These are phyloP conservation scores for Drosophila pachea DNA, from an alignment of 1,140 invertebrate species.

Conservation along the genomic window DNA sequence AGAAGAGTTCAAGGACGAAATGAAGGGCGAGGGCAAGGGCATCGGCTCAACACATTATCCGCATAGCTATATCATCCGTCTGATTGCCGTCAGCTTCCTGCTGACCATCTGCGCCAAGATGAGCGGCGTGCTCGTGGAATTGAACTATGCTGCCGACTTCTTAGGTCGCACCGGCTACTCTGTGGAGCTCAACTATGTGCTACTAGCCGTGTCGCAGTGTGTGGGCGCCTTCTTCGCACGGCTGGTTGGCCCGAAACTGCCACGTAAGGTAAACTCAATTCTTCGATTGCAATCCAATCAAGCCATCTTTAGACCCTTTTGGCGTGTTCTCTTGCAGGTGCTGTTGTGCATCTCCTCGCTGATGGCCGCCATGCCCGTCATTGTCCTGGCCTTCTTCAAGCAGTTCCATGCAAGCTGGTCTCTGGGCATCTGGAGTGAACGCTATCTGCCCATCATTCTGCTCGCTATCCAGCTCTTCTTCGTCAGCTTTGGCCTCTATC, in stretches of 20 bases:
- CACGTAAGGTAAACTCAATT: conserved; percentile 44
- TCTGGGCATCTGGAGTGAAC: conserved; percentile 32
- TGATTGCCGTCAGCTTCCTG: conserved; percentile 52
- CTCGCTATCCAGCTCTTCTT: conserved; percentile 50
- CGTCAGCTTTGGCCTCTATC: conserved; percentile 65
- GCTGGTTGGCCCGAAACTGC: conserved; percentile 44
- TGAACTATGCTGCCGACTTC: conserved; percentile 60
- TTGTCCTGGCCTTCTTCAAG: conserved; percentile 56
- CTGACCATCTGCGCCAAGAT: conserved; percentile 63
- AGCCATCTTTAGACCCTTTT: neutral
- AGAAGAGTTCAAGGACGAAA: conserved; percentile 52
- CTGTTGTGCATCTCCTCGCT: conserved; percentile 61
- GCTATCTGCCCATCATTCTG: conserved; percentile 56
- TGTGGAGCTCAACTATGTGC: conserved; percentile 48
- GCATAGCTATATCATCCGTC: conserved; percentile 50
- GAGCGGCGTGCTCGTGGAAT: conserved; percentile 61
- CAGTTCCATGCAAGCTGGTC: conserved; percentile 30
- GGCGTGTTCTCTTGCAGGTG: conserved; percentile 25
- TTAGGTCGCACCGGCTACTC: conserved; percentile 56
- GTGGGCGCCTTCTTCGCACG: conserved; percentile 52
- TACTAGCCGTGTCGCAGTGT: conserved; percentile 50
- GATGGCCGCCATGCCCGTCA: conserved; percentile 44
- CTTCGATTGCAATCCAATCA: neutral
- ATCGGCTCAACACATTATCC: conserved; percentile 38
- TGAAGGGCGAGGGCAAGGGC: conserved; percentile 25